Conservation (phyloP, 1,140 invertebrate species). For the Ruditapes philippinarum region DNA sequence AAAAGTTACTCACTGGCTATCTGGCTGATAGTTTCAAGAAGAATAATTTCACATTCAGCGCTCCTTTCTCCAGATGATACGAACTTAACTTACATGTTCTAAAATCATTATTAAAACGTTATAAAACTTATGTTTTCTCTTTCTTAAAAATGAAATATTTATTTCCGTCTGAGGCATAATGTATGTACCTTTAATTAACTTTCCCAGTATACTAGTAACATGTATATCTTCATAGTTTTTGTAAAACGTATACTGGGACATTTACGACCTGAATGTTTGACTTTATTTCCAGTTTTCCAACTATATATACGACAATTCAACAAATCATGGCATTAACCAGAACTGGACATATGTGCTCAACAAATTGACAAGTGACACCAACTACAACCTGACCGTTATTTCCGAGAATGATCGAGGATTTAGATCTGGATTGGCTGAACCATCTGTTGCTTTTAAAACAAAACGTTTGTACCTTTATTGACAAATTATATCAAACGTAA, state of each 20-base stretch:
- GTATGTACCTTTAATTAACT: too few species aligned
- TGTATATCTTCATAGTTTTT: too few species aligned
- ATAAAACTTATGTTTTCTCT: too few species aligned
- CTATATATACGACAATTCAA: slow-evolving; percentile 6
- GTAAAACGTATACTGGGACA: too few species aligned
- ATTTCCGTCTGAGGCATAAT: too few species aligned
- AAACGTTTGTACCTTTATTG: slow-evolving; percentile 23
- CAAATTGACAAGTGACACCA: not conserved
- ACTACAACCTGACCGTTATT: slow-evolving; percentile 25
- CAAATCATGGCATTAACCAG: slow-evolving; percentile 38
- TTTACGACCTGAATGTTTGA: too few species aligned
- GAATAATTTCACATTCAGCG: not conserved
- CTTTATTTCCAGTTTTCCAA: slow-evolving; percentile 6
- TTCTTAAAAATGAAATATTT: too few species aligned
- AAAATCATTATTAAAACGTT: too few species aligned
- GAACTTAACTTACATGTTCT: too few species aligned
- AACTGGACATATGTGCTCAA: slow-evolving; percentile 23
- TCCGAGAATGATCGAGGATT: slow-evolving; percentile 38
- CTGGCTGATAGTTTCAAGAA: not conserved
- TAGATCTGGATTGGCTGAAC: not conserved
- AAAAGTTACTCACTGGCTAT: too few species aligned
- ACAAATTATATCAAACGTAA: not conserved
- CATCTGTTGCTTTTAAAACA: slow-evolving; percentile 15
- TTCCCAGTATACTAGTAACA: too few species aligned
- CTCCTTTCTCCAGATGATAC: not conserved